Conservation (phyloP, 2,888 invertebrate species). For the Oxycera nigricornis region DNA sequence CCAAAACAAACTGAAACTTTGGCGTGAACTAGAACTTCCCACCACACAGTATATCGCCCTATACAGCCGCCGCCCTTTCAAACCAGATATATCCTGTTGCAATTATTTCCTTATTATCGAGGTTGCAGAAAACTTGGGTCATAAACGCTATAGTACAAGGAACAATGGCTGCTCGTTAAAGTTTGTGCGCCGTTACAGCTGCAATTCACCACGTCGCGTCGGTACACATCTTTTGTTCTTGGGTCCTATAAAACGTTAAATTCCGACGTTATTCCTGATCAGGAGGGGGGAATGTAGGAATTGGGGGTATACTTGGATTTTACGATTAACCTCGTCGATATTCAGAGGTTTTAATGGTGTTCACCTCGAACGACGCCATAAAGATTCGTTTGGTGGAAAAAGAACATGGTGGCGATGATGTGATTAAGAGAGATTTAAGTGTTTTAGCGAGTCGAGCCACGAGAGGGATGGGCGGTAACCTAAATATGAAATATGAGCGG, state of each 20-base stretch:
- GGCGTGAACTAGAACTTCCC: background rate
- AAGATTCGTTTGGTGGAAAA: background rate
- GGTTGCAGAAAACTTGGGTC: slow-evolving; percentile 5
- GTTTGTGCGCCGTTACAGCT: background rate
- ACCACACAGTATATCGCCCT: background rate
- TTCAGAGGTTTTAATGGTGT: slow-evolving; percentile 4
- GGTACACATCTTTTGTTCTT: background rate
- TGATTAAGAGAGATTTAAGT: background rate
- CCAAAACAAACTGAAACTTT: background rate
- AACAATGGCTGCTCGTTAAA: slow-evolving; percentile 13
- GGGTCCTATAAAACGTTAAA: background rate
- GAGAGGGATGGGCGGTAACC: too few relatives aligned
- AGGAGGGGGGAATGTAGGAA: background rate
- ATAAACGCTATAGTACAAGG: background rate
- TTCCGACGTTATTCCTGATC: background rate
- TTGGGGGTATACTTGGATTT: background rate
- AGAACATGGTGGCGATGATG: background rate
- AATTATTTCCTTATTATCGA: background rate
- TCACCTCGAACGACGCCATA: background rate
- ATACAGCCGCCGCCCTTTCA: background rate
- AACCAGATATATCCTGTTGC: background rate
- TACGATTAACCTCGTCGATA: background rate
- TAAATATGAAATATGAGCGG: too few relatives aligned
- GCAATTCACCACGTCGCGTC: background rate
- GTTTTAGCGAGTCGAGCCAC: too few relatives aligned